Base-by-base conservation (phyloP, 1,140 invertebrate species). In the Thaumetopoea pityocampa region DNA sequence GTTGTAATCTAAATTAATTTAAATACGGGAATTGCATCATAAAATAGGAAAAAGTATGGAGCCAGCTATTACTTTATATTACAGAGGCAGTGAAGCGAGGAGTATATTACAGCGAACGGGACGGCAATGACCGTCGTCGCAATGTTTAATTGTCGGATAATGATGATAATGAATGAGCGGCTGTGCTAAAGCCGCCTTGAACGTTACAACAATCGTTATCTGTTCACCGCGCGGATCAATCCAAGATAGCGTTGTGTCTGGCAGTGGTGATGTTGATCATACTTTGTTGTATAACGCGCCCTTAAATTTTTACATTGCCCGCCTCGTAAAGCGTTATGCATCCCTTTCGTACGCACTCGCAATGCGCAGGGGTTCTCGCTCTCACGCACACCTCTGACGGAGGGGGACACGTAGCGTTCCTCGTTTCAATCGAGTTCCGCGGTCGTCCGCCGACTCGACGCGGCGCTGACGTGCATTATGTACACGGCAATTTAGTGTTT, bases 391-490 rank as follows among this genome's bases (percentile, higher is more conserved):
- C 47, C 51, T 27, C 51, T 46, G 53, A 35, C 54, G 50, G 55
- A n/a, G 57, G 61, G 59, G 61, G 68, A 73, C 71, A 67, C 69
- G 72, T 73, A 67, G 70, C 67, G 68, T 67, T 64, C 58, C 52
- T 62, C 65, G 59, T 34, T 54, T 53, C 7, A 28, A 40, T 15
- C 46, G 49, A 74, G 74, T 82, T 73, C 74, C 73, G 64, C 64
- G 74, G 53, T 74, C 66, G 64, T 64, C 78, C 78, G 74, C 67
- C 73, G 74, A 70, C 61, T 71, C 73, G 51, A 67, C 47, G 70
- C 73, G 78, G 78, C 78, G 78, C 74, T 82, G 71, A 74, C 73
- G 78, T 78, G 62, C 72, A 58, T 71, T 77, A 65, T 64, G 63
- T 42, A 51, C 26, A 55, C 51, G 35, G 33, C 29, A 32, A 38